These are phyloP conservation scores for Drosophila testacea DNA, from an alignment of 2,888 invertebrate species.

Conservation along the genomic window DNA sequence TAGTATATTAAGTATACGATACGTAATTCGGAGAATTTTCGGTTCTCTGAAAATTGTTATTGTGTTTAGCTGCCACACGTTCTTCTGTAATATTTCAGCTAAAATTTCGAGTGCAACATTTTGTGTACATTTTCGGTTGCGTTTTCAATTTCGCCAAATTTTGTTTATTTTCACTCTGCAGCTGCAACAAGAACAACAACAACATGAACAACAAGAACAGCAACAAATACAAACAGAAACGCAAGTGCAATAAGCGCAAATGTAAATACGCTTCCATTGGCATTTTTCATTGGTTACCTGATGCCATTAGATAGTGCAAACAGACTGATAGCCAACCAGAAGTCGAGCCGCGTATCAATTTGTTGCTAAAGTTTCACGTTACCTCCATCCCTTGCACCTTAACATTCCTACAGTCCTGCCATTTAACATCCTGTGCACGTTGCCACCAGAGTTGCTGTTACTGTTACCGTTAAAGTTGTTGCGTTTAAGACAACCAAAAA, in stretches of 20 bases:
- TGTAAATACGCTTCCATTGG: slow-evolving; percentile 63
- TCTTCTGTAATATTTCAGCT: slow-evolving; percentile 43
- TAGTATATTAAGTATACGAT: neutral
- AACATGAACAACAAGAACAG: slow-evolving; percentile 7
- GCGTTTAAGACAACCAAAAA: slow-evolving; percentile 46
- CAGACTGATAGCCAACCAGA: slow-evolving; percentile 58
- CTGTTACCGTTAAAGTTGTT: slow-evolving; percentile 28
- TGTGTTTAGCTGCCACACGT: slow-evolving; percentile 41
- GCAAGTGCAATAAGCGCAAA: slow-evolving; percentile 57
- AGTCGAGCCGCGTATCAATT: slow-evolving; percentile 60
- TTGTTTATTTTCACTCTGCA: slow-evolving; percentile 53
- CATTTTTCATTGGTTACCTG: slow-evolving; percentile 71
- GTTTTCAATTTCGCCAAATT: slow-evolving; percentile 57
- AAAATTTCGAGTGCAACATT: slow-evolving; percentile 41
- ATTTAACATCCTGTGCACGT: slow-evolving; percentile 58
- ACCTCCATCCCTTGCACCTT: neutral
- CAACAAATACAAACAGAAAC: slow-evolving; percentile 1
- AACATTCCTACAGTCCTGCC: slow-evolving; percentile 18
- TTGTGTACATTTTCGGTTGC: slow-evolving; percentile 52
- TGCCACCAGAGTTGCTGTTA: slow-evolving; percentile 24
- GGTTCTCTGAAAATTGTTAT: slow-evolving; percentile 7
- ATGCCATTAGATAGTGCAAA: slow-evolving; percentile 72
- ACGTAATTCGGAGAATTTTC: neutral
- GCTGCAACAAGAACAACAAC: slow-evolving; percentile 10
- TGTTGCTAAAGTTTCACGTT: slow-evolving; percentile 58